These are phyloP conservation scores for Desmodus rotundus DNA, from an alignment of 2,113 vertebrate species.

Conservation along the genomic window DNA sequence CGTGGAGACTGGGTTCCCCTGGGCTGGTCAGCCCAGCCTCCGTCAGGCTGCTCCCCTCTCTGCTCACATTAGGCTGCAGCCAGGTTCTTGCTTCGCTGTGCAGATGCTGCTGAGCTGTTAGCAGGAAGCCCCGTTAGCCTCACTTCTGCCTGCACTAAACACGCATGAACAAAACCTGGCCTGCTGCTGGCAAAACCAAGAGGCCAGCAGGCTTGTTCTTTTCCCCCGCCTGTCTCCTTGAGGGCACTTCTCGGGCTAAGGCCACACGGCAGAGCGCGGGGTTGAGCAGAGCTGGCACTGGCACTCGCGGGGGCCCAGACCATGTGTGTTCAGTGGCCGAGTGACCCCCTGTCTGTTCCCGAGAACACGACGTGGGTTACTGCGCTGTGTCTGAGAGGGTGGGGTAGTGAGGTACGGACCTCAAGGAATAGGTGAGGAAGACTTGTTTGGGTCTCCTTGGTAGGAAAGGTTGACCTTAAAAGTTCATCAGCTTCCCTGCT, in stretches of 20 bases:
- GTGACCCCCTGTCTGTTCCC: background rate
- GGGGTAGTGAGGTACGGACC: too few relatives aligned
- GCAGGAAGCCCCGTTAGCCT: background rate
- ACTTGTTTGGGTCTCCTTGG: background rate
- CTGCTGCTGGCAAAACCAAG: background rate
- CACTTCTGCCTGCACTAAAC: background rate
- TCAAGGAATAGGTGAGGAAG: background rate
- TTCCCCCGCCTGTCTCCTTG: background rate
- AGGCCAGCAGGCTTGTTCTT: background rate
- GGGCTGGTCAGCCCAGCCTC: background rate
- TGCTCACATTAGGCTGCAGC: background rate
- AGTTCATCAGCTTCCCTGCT: background rate
- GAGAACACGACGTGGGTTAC: too few relatives aligned
- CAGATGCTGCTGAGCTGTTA: background rate
- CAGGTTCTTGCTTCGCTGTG: background rate
- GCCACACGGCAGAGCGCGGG: background rate
- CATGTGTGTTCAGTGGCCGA: background rate
- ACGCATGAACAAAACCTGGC: background rate
- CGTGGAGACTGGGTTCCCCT: too few relatives aligned
- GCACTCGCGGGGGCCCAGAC: background rate
- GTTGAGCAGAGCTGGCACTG: background rate
- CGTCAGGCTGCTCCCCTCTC: background rate
- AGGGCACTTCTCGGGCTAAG: background rate
- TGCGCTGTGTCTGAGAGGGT: background rate
- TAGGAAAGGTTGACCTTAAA: background rate